Evolutionary conservation across 2,888 invertebrate species (phyloP), one percentile per base, ranked within the genome.

Genomic region (Hypolimnas misippus): DNA sequence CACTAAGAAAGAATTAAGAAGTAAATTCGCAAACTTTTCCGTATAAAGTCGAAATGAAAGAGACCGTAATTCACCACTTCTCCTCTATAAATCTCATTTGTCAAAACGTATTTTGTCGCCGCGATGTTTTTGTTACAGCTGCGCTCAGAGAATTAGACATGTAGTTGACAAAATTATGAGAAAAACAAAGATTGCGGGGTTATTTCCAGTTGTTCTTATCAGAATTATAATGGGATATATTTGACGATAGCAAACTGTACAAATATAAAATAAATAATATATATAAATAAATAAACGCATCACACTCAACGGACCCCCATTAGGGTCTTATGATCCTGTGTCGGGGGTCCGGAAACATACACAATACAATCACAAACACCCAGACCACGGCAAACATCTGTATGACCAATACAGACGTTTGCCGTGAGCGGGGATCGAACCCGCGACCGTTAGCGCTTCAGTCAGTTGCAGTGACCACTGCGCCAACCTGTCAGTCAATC

Each of bases 61-160:
- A 44, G 12, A 44, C 19, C 44, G 17, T 44, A 44, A 19, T 5
- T 19, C 12, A 44, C 19, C 3, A 19, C 10, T 3, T 19, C 4
- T 44, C 44, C 44, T 21, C 19, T 10, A 21, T 44, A 42, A 14
- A 21, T 44, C 44, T 44, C 10, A 19, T 4, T 21, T 19, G 10
- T 19, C n/a, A 12, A 44, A 44, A 44, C 44, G 19, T 44, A 12
- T 44, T n/a, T n/a, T 21, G 19, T n/a, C 19, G 12, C 12, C 19
- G 19, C 19, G 19, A 44, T 21, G 44, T 21, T 44, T 44, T 44
- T 44, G 44, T 44, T 21, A 44, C 44, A 44, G 21, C 19, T 44
- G 44, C 19, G 19, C 44, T 17, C 16, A 8, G 16, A 10, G 17
- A 44, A n/a, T 44, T 12, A 10, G 12, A 44, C 12, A 5, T 12